These are phyloP conservation scores for Oeneis ivallda DNA, from an alignment of 2,888 invertebrate genomes.

Conservation along the genomic window DNA sequence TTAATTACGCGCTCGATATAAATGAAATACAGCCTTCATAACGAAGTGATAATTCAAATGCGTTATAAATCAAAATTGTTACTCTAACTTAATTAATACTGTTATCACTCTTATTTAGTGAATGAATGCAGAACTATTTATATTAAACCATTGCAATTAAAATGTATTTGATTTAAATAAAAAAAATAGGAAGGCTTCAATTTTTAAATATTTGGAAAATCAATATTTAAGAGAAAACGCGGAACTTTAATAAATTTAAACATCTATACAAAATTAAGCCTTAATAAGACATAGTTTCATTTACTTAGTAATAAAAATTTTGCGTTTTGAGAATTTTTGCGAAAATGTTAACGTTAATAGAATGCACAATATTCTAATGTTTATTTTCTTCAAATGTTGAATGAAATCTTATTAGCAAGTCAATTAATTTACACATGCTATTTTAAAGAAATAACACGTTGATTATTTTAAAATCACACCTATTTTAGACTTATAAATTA, in stretches of 20 bases:
- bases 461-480: slow-evolving; percentile 6
- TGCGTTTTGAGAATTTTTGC: background rate
- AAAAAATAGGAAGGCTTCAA: no score
- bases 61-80: slow-evolving; percentile 3
- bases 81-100: slow-evolving; percentile 5
- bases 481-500: slow-evolving; percentile 21
- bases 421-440: slow-evolving; percentile 7
- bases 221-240: no score
- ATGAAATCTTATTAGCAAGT: slow-evolving; percentile 2
- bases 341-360: background rate
- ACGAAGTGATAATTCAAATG: slow-evolving; percentile 23
- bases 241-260: no score
- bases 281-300: no score
- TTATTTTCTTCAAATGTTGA: background rate
- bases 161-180: no score
- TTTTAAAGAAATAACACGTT: slow-evolving; percentile 15
- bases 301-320: no score
- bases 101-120: background rate
- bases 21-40: slow-evolving; percentile 16
- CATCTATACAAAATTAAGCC: no score
- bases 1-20: slow-evolving; percentile 17
- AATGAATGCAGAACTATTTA: background rate
- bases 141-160: no score
- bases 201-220: no score
- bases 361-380: background rate